Evolutionary conservation across 64 coral and sea anemone species (phyloP), one percentile per base, ranked within the genome.

Genomic region (Trachythela sp.): DNA sequence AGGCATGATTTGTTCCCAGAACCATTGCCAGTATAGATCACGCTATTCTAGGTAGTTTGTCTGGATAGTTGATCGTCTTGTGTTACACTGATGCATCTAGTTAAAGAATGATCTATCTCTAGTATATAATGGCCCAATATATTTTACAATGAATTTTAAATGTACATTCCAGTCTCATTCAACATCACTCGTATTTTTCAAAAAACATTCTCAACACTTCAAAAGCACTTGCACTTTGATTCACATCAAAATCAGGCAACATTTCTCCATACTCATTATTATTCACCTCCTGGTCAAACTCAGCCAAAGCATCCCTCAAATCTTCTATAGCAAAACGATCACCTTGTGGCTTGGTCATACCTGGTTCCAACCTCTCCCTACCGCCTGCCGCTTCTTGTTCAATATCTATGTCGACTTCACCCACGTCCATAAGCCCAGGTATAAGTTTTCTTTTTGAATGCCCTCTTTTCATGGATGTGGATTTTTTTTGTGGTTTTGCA

Each of bases 141-240:
- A n/a, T n/a, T n/a, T n/a, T n/a, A n/a, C n/a, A n/a, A n/a, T n/a
- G n/a, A n/a, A n/a, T n/a, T n/a, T n/a, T n/a, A n/a, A n/a, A n/a
- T n/a, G n/a, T n/a, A n/a, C n/a, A n/a, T n/a, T n/a, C n/a, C n/a
- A n/a, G n/a, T n/a, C n/a, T n/a, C n/a, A n/a, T n/a, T 18, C 56
- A 26, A n/a, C 15, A 6, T 64, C 56, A 64, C 8, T 64, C 56
- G 56, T 64, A 64, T 20, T 26, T 64, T 26, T 20, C 56, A n/a
- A 20, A 35, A 37, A 80, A 80, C 26, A 10, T 35, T 14, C 14
- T 38, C 75, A 80, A 80, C 31, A 80, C 31, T 17, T 80, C 75
- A 80, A 80, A 80, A 9, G 75, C 75, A 18, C 75, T 80, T 34
- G 31, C 75, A 80, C 20, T 39, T 80, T 80, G 33, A 80, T 35